Percentiles rank a stretch among this genome's conserved stretches.
Evolutionary conservation across 1,140 invertebrate genomes (phyloP).

Genomic region (Magallana gigas): DNA sequence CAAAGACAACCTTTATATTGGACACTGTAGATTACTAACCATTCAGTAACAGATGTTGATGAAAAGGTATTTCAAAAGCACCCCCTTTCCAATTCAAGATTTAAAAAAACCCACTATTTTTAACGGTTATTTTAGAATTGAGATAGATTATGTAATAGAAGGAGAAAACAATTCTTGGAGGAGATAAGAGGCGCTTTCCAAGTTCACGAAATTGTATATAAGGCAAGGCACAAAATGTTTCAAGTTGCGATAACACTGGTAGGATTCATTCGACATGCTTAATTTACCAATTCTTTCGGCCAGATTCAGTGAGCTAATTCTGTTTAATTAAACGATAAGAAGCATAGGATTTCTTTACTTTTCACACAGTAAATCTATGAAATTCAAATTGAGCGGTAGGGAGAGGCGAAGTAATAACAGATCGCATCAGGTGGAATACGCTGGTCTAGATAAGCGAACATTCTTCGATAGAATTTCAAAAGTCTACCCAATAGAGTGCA

Average conservation of each 20-base stretch:
- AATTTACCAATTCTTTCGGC: slow-evolving; percentile 13
- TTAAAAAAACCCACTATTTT: too few species aligned
- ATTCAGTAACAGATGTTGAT: too few species aligned
- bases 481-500: background rate
- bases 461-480: background rate
- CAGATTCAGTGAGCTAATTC: slow-evolving; percentile 16
- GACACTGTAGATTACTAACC: too few species aligned
- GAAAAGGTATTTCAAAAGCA: too few species aligned
- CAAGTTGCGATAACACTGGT: background rate
- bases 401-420: background rate
- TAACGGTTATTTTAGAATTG: too few species aligned
- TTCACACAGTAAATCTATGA: slow-evolving; percentile 31
- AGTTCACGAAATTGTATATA: background rate
- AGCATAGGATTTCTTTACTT: background rate
- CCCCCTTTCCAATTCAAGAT: too few species aligned
- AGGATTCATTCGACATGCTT: slow-evolving; percentile 29
- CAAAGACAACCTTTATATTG: background rate
- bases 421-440: slow-evolving; percentile 5
- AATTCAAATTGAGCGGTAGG: slow-evolving; percentile 28
- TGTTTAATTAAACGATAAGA: slow-evolving; percentile 30
- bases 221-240: slow-evolving; percentile 6
- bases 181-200: slow-evolving; percentile 2
- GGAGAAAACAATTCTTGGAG: slow-evolving; percentile 14
- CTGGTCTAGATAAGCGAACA: background rate
- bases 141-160: background rate